These are phyloP conservation scores for Diachrysia chrysitis DNA, from an alignment of 2,888 invertebrate genomes.

Conservation along the genomic window DNA sequence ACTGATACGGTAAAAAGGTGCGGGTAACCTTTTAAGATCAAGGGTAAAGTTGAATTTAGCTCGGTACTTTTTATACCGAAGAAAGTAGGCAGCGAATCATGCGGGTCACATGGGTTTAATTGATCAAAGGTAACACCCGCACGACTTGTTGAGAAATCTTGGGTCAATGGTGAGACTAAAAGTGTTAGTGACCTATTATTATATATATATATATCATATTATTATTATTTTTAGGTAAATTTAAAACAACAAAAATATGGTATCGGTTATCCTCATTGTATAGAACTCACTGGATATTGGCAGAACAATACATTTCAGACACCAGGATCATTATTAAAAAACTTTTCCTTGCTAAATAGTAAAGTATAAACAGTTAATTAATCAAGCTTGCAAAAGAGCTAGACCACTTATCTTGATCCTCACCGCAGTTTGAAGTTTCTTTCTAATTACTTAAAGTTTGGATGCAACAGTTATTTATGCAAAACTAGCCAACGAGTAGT, in stretches of 20 bases:
- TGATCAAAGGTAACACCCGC: slow-evolving; percentile 4
- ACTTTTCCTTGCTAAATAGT: not conserved
- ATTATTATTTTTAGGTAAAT: no score
- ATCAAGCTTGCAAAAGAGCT: not conserved
- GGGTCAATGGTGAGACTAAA: not conserved
- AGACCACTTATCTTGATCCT: not conserved
- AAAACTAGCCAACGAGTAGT: slow-evolving; percentile 1
- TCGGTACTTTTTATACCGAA: not conserved
- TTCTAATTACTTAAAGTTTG: slow-evolving; percentile 27
- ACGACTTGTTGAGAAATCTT: not conserved
- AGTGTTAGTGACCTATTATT: not conserved
- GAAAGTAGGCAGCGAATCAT: not conserved
- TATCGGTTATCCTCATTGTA: no score
- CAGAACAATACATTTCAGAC: not conserved
- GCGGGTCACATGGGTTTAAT: not conserved
- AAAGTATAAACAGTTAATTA: not conserved
- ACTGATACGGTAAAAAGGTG: not conserved
- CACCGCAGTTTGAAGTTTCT: slow-evolving; percentile 11
- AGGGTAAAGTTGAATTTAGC: slow-evolving; percentile 4
- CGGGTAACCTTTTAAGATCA: slow-evolving; percentile 1
- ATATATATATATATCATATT: no score
- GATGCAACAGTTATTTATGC: slow-evolving; percentile 15
- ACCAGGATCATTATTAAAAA: not conserved
- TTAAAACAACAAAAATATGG: no score
- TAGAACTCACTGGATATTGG: no score